Conservation (phyloP, 2,797 vertebrate species). For the Phataginus tetradactyla region DNA sequence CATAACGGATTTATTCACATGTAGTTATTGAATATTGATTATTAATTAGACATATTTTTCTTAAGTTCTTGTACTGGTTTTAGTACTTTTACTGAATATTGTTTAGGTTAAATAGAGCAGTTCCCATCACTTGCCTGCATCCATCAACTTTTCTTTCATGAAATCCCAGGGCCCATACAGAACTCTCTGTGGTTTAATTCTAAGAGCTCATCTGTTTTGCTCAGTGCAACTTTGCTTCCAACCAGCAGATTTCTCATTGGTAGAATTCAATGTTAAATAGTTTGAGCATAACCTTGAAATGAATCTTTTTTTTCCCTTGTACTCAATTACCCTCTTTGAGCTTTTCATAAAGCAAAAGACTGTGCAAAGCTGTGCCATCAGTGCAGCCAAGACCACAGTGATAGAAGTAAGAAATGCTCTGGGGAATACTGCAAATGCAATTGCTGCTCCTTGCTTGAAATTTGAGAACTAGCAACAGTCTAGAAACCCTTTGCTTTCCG, state of each 20-base stretch:
- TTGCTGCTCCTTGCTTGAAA: conserved; percentile 53
- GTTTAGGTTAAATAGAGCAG: neutral
- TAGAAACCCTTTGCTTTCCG: conserved; percentile 61
- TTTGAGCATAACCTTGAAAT: conserved; percentile 73
- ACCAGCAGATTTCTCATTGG: conserved; percentile 20
- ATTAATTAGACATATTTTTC: neutral
- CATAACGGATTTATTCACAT: neutral
- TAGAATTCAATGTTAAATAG: conserved; percentile 67
- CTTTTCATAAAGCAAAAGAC: conserved; percentile 70
- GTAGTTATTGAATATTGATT: neutral
- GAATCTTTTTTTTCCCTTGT: conserved; percentile 68
- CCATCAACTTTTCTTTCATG: neutral
- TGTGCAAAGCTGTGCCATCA: neutral
- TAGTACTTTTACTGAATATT: neutral
- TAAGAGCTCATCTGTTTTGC: conserved; percentile 57
- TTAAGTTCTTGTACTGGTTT: neutral
- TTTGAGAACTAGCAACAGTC: conserved; percentile 28
- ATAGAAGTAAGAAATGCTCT: conserved; percentile 52
- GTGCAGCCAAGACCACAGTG: conserved; percentile 37
- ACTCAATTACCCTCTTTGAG: conserved; percentile 66
- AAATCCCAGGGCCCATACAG: neutral
- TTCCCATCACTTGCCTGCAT: neutral
- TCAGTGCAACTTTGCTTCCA: conserved; percentile 53
- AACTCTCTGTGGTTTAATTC: neutral
- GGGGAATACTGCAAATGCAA: conserved; percentile 54